Evolutionary conservation across 2,888 invertebrate species (phyloP).

Genomic region (Torymus texanus): DNA sequence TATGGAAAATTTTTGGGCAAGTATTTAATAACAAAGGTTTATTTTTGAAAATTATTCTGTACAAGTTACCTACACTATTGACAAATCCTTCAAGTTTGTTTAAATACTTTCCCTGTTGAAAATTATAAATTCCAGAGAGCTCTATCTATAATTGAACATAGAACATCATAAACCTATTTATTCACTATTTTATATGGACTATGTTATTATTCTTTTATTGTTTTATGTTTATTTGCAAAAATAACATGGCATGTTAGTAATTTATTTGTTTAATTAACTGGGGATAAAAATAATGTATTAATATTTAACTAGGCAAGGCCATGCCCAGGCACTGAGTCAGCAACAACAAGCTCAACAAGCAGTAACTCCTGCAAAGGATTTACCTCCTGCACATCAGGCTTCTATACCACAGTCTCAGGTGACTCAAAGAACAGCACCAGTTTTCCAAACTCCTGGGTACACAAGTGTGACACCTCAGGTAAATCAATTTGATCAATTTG

Average conservation of each 20-base stretch:
- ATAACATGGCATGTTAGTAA: too few relatives aligned
- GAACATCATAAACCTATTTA: too few relatives aligned
- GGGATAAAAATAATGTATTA: background rate
- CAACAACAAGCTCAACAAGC: constrained; percentile 66
- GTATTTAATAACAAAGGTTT: background rate
- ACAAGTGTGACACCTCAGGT: constrained; percentile 70
- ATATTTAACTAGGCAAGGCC: constrained; percentile 66
- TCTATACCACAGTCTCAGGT: constrained; percentile 71
- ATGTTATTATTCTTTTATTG: too few relatives aligned
- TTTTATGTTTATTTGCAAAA: too few relatives aligned
- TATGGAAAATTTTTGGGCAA: constrained; percentile 15
- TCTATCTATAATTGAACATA: too few relatives aligned
- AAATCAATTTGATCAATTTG: too few relatives aligned
- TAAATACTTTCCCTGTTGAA: too few relatives aligned
- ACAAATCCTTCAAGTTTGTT: too few relatives aligned
- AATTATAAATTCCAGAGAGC: too few relatives aligned
- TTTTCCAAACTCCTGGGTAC: constrained; percentile 69
- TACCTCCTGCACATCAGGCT: constrained; percentile 73
- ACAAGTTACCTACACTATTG: too few relatives aligned
- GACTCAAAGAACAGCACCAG: constrained; percentile 65
- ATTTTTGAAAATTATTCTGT: constrained; percentile 6
- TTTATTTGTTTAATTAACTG: too few relatives aligned
- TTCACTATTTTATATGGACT: too few relatives aligned
- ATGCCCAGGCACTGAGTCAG: constrained; percentile 68
- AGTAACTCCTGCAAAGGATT: constrained; percentile 67